Conservation (phyloP, 1,140 invertebrate species). For the Chrysomallon squamiferum region DNA sequence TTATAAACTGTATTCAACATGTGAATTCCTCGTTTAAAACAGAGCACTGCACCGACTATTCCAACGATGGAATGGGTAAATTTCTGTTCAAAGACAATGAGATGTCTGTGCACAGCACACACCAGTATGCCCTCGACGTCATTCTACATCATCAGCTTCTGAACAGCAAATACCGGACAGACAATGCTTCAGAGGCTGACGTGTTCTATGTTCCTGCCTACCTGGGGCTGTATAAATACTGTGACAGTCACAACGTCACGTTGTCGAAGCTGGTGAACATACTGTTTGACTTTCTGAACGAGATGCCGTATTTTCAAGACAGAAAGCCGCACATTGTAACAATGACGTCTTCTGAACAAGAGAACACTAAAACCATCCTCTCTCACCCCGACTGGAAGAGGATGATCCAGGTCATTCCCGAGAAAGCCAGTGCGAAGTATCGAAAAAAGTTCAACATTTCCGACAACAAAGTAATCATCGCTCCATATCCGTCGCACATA, state of each 20-base stretch:
- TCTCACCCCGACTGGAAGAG: constrained; percentile 21
- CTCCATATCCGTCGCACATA: constrained; percentile 45
- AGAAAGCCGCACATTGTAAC: constrained; percentile 43
- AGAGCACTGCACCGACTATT: constrained; percentile 38
- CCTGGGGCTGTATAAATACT: constrained; percentile 29
- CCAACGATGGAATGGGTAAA: constrained; percentile 36
- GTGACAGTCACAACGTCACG: background rate
- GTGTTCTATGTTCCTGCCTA: constrained; percentile 52
- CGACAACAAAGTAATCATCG: constrained; percentile 22
- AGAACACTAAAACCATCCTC: constrained; percentile 21
- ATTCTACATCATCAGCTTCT: constrained; percentile 47
- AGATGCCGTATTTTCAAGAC: constrained; percentile 15
- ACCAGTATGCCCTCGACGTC: constrained; percentile 45
- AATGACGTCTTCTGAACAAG: constrained; percentile 37
- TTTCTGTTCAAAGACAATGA: constrained; percentile 12
- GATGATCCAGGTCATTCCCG: no score
- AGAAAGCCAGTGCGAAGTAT: no score
- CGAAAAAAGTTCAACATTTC: background rate
- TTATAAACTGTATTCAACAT: constrained; percentile 28
- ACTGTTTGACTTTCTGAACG: constrained; percentile 18
- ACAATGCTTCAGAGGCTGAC: constrained; percentile 34
- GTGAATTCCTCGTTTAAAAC: no score
- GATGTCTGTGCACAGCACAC: constrained; percentile 26
- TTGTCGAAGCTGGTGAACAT: constrained; percentile 5
- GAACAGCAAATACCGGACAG: constrained; percentile 35